Evolutionary conservation across 2,113 vertebrate species (phyloP), one percentile per base, ranked within the genome.

Genomic region (Phyllostomus hastatus): DNA sequence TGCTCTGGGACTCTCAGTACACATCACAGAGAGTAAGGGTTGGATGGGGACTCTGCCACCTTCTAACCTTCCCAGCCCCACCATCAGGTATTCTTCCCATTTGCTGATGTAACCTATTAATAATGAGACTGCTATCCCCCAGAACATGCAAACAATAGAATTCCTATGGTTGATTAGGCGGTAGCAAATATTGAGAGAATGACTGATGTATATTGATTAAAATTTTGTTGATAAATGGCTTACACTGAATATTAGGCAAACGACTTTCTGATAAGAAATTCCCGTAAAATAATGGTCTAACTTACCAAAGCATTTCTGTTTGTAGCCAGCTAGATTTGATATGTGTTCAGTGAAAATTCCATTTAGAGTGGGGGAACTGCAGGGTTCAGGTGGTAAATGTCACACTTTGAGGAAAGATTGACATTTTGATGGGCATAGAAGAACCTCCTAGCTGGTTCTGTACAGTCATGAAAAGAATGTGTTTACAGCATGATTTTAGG

Each of bases 141-240:
- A 54, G 26, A 80, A 61, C 17, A 35, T 41, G 26, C 8, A 54
- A 88, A 31, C 69, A 61, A 31, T 28, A 76, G 73, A 52, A 81
- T 88, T 88, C 66, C 52, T 69, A 2, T 59, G 43, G 31, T 16
- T 41, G 54, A 6, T 20, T 57, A 82, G 48, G 33, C 54, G 61
- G 75, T 69, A 54, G 43, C 17, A 83, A 59, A 82, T 50, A 61
- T 2, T 41, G 70, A 88, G 46, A 85, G 35, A 92, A 82, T 90
- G 59, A 69, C 16, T 33, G 46, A 78, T 54, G 52, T 54, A 54
- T 20, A 54, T 48, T 94, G 69, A 31, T 92, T 54, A 92, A 81
- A 82, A 48, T 75, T 90, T 97, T 84, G 64, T 88, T 84, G 38
- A 57, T 86, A 70, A 83, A 80, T 75, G 57, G 15, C 54, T 64